phyloP scores from a whole-genome alignment of 2,888 invertebrate species.

The Xanthia togata region DNA sequence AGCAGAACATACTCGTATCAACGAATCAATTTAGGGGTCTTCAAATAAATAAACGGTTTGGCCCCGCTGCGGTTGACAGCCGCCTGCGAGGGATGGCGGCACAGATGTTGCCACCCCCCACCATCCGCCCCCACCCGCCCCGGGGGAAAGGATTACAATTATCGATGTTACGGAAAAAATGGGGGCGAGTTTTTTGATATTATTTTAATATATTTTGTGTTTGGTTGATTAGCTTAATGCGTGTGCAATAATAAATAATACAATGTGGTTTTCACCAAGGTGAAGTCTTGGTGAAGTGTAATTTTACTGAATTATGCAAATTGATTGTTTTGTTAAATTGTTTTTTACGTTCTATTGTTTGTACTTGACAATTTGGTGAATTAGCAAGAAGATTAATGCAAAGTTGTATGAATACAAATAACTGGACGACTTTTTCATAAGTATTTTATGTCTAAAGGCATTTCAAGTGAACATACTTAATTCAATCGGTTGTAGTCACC shows the following conservation, averaged over 20 bases:
- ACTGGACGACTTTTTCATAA: background rate
- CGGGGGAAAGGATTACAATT: slow-evolving; percentile 74
- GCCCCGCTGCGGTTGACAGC: slow-evolving; percentile 84
- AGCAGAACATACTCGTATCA: slow-evolving; percentile 74
- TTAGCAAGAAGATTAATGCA: too few species aligned
- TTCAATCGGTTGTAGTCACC: background rate
- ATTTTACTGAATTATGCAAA: background rate
- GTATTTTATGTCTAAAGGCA: background rate
- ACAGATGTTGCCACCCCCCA: slow-evolving; percentile 78
- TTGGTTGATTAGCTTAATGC: slow-evolving; percentile 41
- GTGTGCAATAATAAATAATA: slow-evolving; percentile 4
- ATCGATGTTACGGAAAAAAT: slow-evolving; percentile 72
- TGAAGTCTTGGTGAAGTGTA: background rate
- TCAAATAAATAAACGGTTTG: slow-evolving; percentile 81
- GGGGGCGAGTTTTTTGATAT: slow-evolving; percentile 54
- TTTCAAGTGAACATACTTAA: too few species aligned
- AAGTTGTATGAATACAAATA: background rate
- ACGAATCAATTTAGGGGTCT: slow-evolving; percentile 85
- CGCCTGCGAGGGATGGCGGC: slow-evolving; percentile 83
- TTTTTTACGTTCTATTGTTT: background rate
- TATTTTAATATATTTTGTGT: slow-evolving; percentile 62
- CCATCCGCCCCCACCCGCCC: slow-evolving; percentile 52
- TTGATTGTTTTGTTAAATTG: background rate
- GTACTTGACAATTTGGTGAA: background rate
- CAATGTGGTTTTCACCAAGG: background rate